Conservation (phyloP, 1,140 invertebrate genomes). For the Trichonephila clavata region DNA sequence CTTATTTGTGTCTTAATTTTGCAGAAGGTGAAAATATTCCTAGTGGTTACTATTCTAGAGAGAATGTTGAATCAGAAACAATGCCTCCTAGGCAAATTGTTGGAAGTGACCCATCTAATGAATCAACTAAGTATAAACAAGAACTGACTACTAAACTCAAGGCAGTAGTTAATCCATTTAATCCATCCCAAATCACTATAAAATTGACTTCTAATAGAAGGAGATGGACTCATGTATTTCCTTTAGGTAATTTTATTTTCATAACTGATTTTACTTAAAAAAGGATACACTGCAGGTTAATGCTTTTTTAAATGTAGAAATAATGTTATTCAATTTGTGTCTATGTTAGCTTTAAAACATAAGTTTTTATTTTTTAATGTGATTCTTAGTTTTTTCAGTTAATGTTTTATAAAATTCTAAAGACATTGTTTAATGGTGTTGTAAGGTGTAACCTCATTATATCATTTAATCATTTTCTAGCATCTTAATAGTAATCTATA, state of each 20-base stretch:
- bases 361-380: too few species aligned
- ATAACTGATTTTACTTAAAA: too few species aligned
- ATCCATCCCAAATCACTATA: constrained; percentile 97
- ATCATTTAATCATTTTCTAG: too few species aligned
- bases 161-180: constrained; percentile 94
- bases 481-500: too few species aligned
- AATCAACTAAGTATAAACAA: constrained; percentile 53
- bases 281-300: too few species aligned
- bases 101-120: constrained; percentile 77
- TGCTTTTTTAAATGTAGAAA: too few species aligned
- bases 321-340: too few species aligned
- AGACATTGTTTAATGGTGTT: too few species aligned
- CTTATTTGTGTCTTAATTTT: neutral
- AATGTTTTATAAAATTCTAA: too few species aligned
- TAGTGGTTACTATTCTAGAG: constrained; percentile 64
- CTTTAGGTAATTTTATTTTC: constrained; percentile 87
- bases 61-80: constrained; percentile 68
- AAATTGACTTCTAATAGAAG: constrained; percentile 97
- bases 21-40: constrained; percentile 63
- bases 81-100: constrained; percentile 65
- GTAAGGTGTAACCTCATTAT: too few species aligned
- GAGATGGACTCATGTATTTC: constrained; percentile 99
- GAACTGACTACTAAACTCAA: constrained; percentile 72
- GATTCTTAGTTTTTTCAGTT: too few species aligned
- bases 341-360: too few species aligned